Base-by-base conservation (phyloP, 2,113 vertebrate genomes). In the Chrysochloris asiatica region DNA sequence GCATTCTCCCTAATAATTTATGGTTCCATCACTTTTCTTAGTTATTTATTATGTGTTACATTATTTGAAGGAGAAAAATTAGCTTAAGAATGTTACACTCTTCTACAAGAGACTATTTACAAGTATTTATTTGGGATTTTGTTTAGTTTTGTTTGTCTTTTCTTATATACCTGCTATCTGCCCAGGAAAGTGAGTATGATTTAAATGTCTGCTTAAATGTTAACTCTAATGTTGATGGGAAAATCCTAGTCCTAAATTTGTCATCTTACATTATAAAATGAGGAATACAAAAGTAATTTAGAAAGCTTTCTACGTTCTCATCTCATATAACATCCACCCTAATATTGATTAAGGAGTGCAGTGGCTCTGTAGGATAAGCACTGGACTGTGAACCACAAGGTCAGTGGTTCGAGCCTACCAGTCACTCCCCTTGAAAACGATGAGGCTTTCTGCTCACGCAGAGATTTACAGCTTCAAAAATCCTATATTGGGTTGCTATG, bases 41-140 rank as follows among this genome's bases (percentile, higher is more conserved):
- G n/a, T 54, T 43, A 73, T 63, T 79, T 75, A 6, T 65, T 21
- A 63, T 24, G 5, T 19, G 63, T 71, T 86, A 79, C 81, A 33
- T n/a, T 86, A 69, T 38, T 90, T n/a, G 89, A 86, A 80, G 54
- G 21, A 81, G n/a, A 9, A 83, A 76, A 81, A 38, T n/a, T n/a
- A n/a, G n/a, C n/a, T n/a, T n/a, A n/a, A n/a, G n/a, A n/a, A 61
- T 43, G 30, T 9, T 28, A 43, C 24, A 22, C n/a, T 56, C 4
- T 33, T 22, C 79, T 3, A 22, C 21, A 85, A 86, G n/a, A 71
- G 3, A 16, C 4, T 41, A 30, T 30, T n/a, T 56, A 56, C 54
- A 22, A 56, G 54, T n/a, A 16, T 65, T n/a, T n/a, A 30, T 28
- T 22, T 22, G 5, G 11, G 7, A 36, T 38, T 52, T 54, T 61